Conservation (phyloP, 30 jellyfish, hydroid and myxozoan genomes). For the Mastigias papua region DNA sequence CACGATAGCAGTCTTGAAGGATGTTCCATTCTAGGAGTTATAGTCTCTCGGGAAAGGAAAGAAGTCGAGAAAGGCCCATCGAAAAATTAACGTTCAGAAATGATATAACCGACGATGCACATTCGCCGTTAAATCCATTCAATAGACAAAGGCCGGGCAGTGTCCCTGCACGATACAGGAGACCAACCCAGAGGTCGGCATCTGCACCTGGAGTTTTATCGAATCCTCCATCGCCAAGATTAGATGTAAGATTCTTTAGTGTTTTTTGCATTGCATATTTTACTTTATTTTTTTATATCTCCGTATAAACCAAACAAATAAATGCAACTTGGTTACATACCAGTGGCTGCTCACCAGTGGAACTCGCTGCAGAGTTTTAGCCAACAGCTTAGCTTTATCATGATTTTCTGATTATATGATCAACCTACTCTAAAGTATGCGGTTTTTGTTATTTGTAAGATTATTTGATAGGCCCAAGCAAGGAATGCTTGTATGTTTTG, state of each 20-base stretch:
- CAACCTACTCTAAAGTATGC: too few relatives aligned
- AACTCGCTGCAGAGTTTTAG: too few relatives aligned
- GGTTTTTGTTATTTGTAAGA: too few relatives aligned
- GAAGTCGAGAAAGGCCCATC: neutral
- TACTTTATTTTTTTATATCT: too few relatives aligned
- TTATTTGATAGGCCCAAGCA: too few relatives aligned
- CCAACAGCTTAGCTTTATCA: too few relatives aligned
- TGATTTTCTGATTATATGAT: too few relatives aligned
- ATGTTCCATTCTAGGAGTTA: conserved; percentile 73
- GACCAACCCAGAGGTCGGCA: conserved; percentile 50
- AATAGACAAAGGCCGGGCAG: conserved; percentile 75
- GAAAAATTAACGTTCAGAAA: conserved; percentile 63
- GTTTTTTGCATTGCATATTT: too few relatives aligned
- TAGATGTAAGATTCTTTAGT: conserved; percentile 44
- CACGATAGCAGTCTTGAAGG: neutral
- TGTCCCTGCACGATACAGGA: conserved; percentile 68
- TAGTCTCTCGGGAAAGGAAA: conserved; percentile 36
- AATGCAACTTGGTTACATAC: too few relatives aligned
- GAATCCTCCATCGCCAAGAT: conserved; percentile 50
- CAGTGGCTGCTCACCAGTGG: too few relatives aligned
- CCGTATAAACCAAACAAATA: too few relatives aligned
- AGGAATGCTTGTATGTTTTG: too few relatives aligned
- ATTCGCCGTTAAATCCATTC: conserved; percentile 65
- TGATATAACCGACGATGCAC: conserved; percentile 65
- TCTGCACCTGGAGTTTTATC: conserved; percentile 46